phyloP scores from a whole-genome alignment of 2,888 invertebrate species.

The Microctonus aethiopoides region DNA sequence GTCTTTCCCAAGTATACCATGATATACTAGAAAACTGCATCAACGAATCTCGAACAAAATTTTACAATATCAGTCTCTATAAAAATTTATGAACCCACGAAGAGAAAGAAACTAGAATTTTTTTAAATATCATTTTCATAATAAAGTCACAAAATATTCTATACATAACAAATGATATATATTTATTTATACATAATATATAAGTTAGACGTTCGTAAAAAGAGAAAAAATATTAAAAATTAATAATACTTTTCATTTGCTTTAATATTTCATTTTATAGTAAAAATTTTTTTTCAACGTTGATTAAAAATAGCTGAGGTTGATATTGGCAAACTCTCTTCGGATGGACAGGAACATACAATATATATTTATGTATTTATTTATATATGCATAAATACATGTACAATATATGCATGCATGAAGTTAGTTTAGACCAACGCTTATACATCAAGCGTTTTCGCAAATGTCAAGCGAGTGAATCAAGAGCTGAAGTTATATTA shows the following conservation, averaged over 20 bases:
- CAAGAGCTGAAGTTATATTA: not conserved
- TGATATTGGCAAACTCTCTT: not conserved
- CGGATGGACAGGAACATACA: too few relatives aligned
- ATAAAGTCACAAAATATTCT: too few relatives aligned
- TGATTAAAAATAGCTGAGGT: not conserved
- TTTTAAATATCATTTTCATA: too few relatives aligned
- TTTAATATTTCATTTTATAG: too few relatives aligned
- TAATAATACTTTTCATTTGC: too few relatives aligned
- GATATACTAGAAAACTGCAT: conserved; percentile 12
- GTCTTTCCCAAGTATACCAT: not conserved
- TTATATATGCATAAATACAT: not conserved
- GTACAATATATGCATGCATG: too few relatives aligned
- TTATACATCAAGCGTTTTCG: not conserved
- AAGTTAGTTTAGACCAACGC: not conserved
- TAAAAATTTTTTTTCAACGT: too few relatives aligned
- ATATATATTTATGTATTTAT: not conserved
- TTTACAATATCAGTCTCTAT: conserved; percentile 41
- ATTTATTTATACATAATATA: too few relatives aligned
- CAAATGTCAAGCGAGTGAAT: conserved; percentile 18
- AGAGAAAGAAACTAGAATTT: not conserved
- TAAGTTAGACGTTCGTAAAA: not conserved
- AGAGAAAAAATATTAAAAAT: too few relatives aligned
- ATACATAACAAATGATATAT: too few relatives aligned
- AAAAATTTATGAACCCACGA: conserved; percentile 37
- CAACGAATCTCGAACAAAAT: conserved; percentile 41